Evolutionary conservation across 2,888 invertebrate species (phyloP).

Genomic region (Digitonthophagus gazella): DNA sequence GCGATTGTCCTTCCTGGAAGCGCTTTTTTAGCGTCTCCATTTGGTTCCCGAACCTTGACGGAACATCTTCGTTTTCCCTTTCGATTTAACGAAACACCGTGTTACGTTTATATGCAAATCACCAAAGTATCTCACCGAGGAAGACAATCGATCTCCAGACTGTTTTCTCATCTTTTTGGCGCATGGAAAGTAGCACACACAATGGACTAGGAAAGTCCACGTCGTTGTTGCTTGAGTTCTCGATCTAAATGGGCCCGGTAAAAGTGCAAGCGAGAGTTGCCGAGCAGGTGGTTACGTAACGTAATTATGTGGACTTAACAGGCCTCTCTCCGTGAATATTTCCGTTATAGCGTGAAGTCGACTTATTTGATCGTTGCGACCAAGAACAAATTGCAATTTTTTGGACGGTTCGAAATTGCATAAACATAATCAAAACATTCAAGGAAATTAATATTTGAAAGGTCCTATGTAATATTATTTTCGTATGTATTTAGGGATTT

Average conservation of each 20-base stretch:
- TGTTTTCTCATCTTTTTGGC: background rate
- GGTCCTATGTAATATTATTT: too few species aligned
- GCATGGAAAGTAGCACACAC: background rate
- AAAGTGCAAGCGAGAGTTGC: constrained; percentile 28
- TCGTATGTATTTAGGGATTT: too few species aligned
- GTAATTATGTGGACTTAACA: constrained; percentile 14
- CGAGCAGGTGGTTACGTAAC: constrained; percentile 18
- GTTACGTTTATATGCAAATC: background rate
- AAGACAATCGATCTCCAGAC: background rate
- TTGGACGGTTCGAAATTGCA: too few species aligned
- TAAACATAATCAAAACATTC: too few species aligned
- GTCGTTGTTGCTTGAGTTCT: background rate
- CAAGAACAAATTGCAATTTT: too few species aligned
- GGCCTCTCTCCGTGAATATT: background rate
- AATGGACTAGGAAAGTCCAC: background rate
- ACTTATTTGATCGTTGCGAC: background rate
- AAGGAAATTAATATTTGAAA: too few species aligned
- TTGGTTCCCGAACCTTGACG: background rate
- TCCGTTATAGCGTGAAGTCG: background rate
- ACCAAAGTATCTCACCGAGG: background rate
- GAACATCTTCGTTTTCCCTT: background rate
- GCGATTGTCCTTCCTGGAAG: background rate
- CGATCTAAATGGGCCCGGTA: background rate
- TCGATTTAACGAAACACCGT: background rate
- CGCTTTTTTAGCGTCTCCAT: background rate